Percentiles rank a stretch among this genome's conserved stretches.
phyloP scores from a whole-genome alignment of 2,113 vertebrate genomes.

The Solenodon paradoxus region DNA sequence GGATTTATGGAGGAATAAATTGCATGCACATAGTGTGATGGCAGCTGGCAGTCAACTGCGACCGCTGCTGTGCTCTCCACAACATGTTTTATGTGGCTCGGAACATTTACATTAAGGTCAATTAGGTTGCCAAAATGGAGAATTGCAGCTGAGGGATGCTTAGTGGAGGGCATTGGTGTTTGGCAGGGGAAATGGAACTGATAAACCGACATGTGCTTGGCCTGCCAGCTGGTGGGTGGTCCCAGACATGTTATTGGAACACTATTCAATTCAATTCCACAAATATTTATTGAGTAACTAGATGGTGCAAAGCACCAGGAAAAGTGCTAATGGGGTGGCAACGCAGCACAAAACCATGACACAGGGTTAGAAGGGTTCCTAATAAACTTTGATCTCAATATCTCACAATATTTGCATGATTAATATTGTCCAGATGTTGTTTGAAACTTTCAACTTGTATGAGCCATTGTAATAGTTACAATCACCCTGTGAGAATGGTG shows the following conservation, averaged over 20 bases:
- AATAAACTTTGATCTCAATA: not conserved
- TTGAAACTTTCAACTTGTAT: not conserved
- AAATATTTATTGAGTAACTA: conserved; percentile 65
- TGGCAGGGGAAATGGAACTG: conserved; percentile 52
- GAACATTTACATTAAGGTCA: conserved; percentile 67
- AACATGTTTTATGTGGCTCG: conserved; percentile 33
- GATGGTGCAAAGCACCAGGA: not conserved
- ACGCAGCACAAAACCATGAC: not conserved
- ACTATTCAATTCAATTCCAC: conserved; percentile 58
- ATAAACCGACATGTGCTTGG: not conserved
- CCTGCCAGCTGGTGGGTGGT: conserved; percentile 56
- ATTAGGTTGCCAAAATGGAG: conserved; percentile 59
- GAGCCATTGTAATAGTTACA: not conserved
- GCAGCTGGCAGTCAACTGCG: conserved; percentile 24
- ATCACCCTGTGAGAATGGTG: not conserved
- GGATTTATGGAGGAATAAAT: conserved; percentile 40
- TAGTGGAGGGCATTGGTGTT: not conserved
- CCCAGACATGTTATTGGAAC: not conserved
- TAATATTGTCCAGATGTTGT: not conserved
- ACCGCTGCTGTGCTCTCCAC: not conserved
- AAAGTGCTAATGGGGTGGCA: not conserved
- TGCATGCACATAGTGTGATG: conserved; percentile 9
- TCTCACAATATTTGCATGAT: not conserved
- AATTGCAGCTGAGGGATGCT: not conserved
- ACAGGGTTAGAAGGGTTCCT: not conserved